These are phyloP conservation scores for Buceros bicornis DNA, from an alignment of 2,797 vertebrate species.

Conservation along the genomic window DNA sequence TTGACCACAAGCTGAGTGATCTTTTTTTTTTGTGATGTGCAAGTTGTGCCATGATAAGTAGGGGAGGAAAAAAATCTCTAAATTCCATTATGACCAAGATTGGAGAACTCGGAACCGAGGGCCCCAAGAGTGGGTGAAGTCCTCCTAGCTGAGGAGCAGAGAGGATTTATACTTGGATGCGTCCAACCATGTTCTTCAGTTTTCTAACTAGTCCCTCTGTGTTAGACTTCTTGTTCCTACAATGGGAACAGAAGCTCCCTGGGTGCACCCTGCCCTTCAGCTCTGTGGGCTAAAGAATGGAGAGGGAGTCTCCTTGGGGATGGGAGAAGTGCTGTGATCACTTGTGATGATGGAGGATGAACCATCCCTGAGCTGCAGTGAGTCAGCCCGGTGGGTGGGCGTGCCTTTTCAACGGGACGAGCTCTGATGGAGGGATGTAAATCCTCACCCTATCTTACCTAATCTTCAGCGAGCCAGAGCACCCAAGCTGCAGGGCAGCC, in stretches of 20 bases:
- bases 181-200: neutral
- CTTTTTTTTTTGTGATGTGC: neutral
- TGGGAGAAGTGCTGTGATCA: neutral
- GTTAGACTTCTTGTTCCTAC: neutral
- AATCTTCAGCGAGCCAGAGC: neutral
- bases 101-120: neutral
- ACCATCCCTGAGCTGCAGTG: neutral
- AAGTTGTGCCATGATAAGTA: neutral
- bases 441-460: neutral
- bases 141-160: neutral
- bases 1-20: neutral
- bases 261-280: neutral
- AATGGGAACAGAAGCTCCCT: neutral
- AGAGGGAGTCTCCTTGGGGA: neutral
- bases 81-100: neutral
- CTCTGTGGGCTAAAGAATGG: neutral
- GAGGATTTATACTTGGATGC: neutral
- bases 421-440: neutral
- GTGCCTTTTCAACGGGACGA: neutral
- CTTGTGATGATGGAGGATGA: accelerated
- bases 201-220: neutral
- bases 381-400: neutral
- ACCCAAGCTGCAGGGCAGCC: neutral
- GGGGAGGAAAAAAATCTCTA: accelerated
- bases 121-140: neutral